These are phyloP conservation scores for Potamarius usumacintae DNA, from an alignment of 2,113 vertebrate species.

Conservation along the genomic window DNA sequence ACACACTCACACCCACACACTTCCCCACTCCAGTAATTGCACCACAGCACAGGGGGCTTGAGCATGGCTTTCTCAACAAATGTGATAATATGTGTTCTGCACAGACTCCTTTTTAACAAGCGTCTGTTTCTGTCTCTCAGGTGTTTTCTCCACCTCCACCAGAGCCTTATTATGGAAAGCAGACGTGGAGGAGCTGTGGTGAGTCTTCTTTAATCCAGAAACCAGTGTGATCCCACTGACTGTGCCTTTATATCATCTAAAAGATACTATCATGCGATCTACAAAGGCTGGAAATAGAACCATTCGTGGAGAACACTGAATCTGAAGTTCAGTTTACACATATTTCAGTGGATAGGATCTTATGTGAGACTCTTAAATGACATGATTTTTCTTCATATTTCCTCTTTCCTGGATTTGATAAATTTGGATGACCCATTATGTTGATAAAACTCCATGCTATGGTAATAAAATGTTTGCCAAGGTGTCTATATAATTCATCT, in stretches of 20 bases:
- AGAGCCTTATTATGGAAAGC: slow-evolving; percentile 51
- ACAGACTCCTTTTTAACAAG: slow-evolving; percentile 8
- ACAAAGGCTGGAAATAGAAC: neutral
- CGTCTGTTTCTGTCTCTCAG: slow-evolving; percentile 18
- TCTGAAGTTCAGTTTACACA: neutral
- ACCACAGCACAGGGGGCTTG: neutral
- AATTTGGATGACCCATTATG: neutral
- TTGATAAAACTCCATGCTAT: neutral
- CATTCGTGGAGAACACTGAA: neutral
- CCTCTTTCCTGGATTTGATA: neutral
- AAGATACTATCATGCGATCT: neutral
- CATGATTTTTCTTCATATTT: neutral
- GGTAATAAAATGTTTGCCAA: neutral
- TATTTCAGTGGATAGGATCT: neutral
- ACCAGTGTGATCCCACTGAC: neutral
- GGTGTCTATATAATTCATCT: neutral
- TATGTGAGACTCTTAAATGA: neutral
- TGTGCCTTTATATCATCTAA: neutral
- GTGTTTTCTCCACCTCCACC: slow-evolving; percentile 23
- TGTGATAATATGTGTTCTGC: slow-evolving; percentile 18
- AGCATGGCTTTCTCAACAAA: slow-evolving; percentile 23
- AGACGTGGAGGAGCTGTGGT: slow-evolving; percentile 49
- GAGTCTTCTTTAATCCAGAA: slow-evolving; percentile 31
- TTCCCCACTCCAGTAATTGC: slow-evolving; percentile 11
- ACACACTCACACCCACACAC: neutral